phyloP scores from a whole-genome alignment of 92 coral and sea anemone genomes.

The Muricea muricata region DNA sequence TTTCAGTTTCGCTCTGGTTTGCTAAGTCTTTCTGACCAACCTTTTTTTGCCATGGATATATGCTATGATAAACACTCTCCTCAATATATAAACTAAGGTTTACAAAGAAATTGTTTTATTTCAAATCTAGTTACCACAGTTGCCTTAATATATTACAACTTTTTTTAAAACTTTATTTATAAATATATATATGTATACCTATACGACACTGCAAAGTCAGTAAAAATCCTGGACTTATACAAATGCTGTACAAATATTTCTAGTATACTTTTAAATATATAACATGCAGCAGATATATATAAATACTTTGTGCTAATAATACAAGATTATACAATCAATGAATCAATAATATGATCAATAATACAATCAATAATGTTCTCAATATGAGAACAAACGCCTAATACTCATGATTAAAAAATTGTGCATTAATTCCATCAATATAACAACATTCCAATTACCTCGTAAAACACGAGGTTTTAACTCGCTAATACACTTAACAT shows the following conservation, averaged over 20 bases:
- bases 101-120: slow-evolving; percentile 4
- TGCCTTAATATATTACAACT: slow-evolving; percentile 14
- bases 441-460: slow-evolving; percentile 14
- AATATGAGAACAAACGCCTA: slow-evolving; percentile 36
- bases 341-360: slow-evolving; percentile 29
- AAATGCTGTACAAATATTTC: slow-evolving; percentile 20
- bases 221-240: slow-evolving; percentile 6
- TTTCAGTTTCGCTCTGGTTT: too few relatives aligned
- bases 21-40: too few relatives aligned
- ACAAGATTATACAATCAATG: neutral
- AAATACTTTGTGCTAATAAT: slow-evolving; percentile 1
- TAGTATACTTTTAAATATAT: slow-evolving; percentile 35
- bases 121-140: slow-evolving; percentile 3
- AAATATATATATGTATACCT: neutral
- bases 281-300: slow-evolving; percentile 33
- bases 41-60: too few relatives aligned
- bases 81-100: too few relatives aligned
- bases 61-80: too few relatives aligned
- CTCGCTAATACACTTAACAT: neutral
- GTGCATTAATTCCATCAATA: neutral
- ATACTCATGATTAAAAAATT: slow-evolving; percentile 11
- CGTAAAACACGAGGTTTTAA: slow-evolving; percentile 5
- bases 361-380: slow-evolving; percentile 29
- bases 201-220: slow-evolving; percentile 22
- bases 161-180: neutral